Evolutionary conservation across 1,140 invertebrate species (phyloP).

Genomic region (Bursaphelenchus mucronatus): DNA sequence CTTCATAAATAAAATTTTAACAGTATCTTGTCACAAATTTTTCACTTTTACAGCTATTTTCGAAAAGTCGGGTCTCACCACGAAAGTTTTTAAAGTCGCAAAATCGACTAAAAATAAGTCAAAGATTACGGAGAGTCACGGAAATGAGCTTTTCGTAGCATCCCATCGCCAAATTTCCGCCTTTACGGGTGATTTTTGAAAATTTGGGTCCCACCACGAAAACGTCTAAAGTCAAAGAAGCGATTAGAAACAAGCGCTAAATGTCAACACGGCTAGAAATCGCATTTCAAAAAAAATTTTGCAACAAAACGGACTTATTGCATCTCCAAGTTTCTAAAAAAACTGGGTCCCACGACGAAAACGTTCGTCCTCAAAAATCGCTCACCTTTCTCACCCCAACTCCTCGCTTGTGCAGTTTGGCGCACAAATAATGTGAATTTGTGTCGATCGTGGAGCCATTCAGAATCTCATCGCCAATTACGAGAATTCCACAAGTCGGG

Average conservation of each 20-base stretch:
- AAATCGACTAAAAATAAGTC: no score
- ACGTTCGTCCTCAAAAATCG: background rate
- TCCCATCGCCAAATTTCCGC: no score
- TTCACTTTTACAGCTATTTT: no score
- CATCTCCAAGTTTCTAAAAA: background rate
- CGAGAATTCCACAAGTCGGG: constrained; percentile 42
- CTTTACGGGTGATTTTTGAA: no score
- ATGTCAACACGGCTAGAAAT: background rate
- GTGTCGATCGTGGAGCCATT: constrained; percentile 74
- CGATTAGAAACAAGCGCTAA: background rate
- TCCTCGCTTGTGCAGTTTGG: constrained; percentile 70
- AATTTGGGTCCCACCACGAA: no score
- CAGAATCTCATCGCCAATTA: constrained; percentile 80
- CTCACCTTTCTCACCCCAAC: constrained; percentile 63
- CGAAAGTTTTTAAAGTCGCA: no score
- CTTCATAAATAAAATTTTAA: no score
- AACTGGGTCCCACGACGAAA: background rate
- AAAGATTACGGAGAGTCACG: no score
- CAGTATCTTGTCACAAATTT: no score
- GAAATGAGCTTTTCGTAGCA: no score
- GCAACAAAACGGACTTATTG: background rate
- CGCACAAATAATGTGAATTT: constrained; percentile 71
- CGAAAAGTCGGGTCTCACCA: no score
- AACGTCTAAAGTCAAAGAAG: no score
- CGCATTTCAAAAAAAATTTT: background rate